Conservation (phyloP, 2,797 vertebrate species). For the Micromesistius poutassou region DNA sequence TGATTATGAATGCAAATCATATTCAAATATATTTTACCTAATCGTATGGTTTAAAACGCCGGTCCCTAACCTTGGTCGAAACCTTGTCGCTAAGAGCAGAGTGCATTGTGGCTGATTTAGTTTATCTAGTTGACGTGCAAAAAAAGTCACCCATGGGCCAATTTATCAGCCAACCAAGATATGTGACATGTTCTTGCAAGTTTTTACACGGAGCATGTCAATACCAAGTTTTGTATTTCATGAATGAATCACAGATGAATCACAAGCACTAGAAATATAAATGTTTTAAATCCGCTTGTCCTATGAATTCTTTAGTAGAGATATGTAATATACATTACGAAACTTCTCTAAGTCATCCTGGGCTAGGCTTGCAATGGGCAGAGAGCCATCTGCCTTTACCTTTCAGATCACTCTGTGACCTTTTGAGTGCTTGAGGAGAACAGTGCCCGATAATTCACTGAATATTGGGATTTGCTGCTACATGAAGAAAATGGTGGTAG, state of each 20-base stretch:
- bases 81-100: no score
- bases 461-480: background rate
- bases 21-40: no score
- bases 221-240: no score
- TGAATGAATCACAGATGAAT: no score
- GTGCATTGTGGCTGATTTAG: no score
- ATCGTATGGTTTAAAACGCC: no score
- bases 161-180: no score
- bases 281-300: background rate
- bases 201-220: constrained; percentile 13
- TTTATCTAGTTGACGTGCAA: no score
- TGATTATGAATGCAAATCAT: no score
- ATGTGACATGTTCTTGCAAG: constrained; percentile 12
- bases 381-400: background rate
- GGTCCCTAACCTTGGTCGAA: no score
- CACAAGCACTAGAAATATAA: background rate
- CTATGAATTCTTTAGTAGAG: background rate
- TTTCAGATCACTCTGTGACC: background rate
- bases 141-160: no score
- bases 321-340: background rate
- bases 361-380: background rate
- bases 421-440: background rate
- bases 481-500: background rate
- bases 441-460: background rate
- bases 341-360: background rate